A percentile compares a stretch with the other conserved stretches of the same genome.
Conservation (phyloP, 2,888 invertebrate species). For the Drosophila pseudotakahashii region DNA sequence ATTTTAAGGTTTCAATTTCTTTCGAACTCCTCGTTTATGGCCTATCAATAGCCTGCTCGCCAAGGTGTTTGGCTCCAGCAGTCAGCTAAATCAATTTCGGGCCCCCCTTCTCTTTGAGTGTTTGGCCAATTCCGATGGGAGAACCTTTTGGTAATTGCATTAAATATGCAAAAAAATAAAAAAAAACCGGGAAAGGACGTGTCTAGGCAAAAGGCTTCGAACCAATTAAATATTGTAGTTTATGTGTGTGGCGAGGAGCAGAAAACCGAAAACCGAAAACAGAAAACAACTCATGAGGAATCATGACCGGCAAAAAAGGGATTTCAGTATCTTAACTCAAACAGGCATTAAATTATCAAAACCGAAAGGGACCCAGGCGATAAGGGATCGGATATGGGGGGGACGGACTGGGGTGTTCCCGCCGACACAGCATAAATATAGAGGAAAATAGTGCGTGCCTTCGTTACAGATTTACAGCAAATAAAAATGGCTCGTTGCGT, state of each 20-base stretch:
- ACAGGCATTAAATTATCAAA: conserved; percentile 75
- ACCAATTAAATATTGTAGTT: conserved; percentile 75
- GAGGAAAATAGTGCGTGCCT: conserved; percentile 72
- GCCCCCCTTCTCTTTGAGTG: conserved; percentile 7
- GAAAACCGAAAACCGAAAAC: conserved; percentile 9
- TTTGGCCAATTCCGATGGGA: conserved; percentile 55
- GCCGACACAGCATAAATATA: conserved; percentile 68
- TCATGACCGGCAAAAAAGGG: conserved; percentile 45
- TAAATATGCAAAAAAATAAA: conserved; percentile 76
- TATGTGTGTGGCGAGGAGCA: conserved; percentile 54
- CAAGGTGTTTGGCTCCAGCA: conserved; percentile 28
- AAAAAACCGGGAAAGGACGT: conserved; percentile 59
- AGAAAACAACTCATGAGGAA: conserved; percentile 45
- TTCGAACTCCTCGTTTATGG: conserved; percentile 23
- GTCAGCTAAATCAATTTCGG: conserved; percentile 68
- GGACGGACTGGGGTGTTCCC: conserved; percentile 50
- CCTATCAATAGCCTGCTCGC: conserved; percentile 34
- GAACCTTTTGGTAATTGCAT: conserved; percentile 78
- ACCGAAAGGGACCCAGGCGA: conserved; percentile 27
- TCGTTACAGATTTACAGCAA: conserved; percentile 73
- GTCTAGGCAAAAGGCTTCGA: conserved; percentile 54
- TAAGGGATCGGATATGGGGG: conserved; percentile 34
- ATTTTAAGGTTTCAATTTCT: conserved; percentile 8
- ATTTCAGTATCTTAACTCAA: conserved; percentile 62
- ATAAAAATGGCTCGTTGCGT: conserved; percentile 64